phyloP scores from a whole-genome alignment of 2,888 invertebrate species.

The Sericinus montela region DNA sequence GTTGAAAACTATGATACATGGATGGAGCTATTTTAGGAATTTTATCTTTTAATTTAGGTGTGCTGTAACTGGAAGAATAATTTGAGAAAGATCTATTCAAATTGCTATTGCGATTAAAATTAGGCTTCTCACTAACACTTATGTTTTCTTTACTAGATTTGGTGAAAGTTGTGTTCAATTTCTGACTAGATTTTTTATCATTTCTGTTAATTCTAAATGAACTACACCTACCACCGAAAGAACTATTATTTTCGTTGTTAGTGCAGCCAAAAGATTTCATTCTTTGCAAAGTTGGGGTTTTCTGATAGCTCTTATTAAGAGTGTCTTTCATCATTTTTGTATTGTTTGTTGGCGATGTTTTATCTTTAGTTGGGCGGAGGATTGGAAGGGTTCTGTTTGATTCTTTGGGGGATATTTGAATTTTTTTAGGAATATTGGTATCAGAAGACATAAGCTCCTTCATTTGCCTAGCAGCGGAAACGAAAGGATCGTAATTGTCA shows the following conservation, averaged over 20 bases:
- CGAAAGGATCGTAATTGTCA: slow-evolving; percentile 86
- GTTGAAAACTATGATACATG: slow-evolving; percentile 71
- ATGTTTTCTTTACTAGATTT: slow-evolving; percentile 74
- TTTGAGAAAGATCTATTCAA: slow-evolving; percentile 69
- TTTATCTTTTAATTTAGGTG: slow-evolving; percentile 70
- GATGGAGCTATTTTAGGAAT: slow-evolving; percentile 71
- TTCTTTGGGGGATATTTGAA: slow-evolving; percentile 61
- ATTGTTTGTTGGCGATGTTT: slow-evolving; percentile 52
- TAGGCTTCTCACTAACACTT: slow-evolving; percentile 53
- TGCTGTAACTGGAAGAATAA: slow-evolving; percentile 65
- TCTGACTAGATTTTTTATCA: slow-evolving; percentile 65
- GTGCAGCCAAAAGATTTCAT: slow-evolving; percentile 74
- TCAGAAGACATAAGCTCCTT: slow-evolving; percentile 87
- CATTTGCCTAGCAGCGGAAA: slow-evolving; percentile 89
- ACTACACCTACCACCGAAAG: slow-evolving; percentile 65
- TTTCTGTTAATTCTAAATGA: slow-evolving; percentile 68
- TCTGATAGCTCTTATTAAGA: slow-evolving; percentile 75
- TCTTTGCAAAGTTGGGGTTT: slow-evolving; percentile 69
- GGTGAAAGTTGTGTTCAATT: slow-evolving; percentile 68
- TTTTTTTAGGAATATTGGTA: slow-evolving; percentile 72
- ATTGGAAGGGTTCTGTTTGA: slow-evolving; percentile 64
- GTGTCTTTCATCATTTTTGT: slow-evolving; percentile 72
- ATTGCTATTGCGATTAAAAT: slow-evolving; percentile 60
- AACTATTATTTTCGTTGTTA: slow-evolving; percentile 55
- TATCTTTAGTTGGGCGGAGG: slow-evolving; percentile 60